Percentiles rank a stretch among this genome's conserved stretches.
Evolutionary conservation across 92 coral and sea anemone genomes (phyloP).

Genomic region (Plumapathes pennacea): DNA sequence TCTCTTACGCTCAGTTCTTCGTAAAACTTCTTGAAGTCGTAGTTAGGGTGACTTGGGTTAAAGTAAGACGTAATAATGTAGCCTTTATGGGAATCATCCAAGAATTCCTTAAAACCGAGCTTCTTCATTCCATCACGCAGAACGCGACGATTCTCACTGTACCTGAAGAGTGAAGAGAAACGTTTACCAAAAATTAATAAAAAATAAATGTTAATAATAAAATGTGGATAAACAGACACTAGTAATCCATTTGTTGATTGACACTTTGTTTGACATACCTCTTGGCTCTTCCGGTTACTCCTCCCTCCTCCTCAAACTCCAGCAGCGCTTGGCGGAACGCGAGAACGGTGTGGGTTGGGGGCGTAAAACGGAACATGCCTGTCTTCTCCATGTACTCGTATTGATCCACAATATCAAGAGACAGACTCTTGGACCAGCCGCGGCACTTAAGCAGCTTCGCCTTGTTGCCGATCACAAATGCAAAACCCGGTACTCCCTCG

Average conservation of each 20-base stretch:
- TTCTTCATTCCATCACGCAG: conserved; percentile 90
- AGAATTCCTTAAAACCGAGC: conserved; percentile 85
- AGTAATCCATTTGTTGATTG: no score
- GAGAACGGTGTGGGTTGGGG: conserved; percentile 96
- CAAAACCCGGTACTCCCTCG: conserved; percentile 98
- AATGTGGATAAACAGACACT: no score
- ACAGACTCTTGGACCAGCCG: conserved; percentile 82
- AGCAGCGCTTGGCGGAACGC: conserved; percentile 84
- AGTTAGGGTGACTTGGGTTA: conserved; percentile 89
- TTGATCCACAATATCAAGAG: conserved; percentile 88
- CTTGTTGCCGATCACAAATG: conserved; percentile 77
- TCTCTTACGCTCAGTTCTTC: conserved; percentile 72
- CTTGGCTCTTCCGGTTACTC: conserved; percentile 91
- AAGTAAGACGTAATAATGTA: conserved; percentile 91
- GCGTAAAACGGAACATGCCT: conserved; percentile 97
- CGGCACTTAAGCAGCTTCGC: conserved; percentile 71
- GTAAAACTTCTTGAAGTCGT: conserved; percentile 81
- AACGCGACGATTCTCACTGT: conserved; percentile 87
- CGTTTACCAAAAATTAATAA: no score
- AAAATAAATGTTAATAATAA: no score
- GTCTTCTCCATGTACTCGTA: conserved; percentile 78
- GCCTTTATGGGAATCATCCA: conserved; percentile 90
- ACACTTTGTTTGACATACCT: conserved; percentile 35
- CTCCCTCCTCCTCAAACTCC: conserved; percentile 86
- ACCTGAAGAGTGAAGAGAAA: conserved; percentile 32